Percentiles rank a stretch among this genome's conserved stretches.
phyloP scores from a whole-genome alignment of 1,140 invertebrate genomes.

The Nautilus pompilius region DNA sequence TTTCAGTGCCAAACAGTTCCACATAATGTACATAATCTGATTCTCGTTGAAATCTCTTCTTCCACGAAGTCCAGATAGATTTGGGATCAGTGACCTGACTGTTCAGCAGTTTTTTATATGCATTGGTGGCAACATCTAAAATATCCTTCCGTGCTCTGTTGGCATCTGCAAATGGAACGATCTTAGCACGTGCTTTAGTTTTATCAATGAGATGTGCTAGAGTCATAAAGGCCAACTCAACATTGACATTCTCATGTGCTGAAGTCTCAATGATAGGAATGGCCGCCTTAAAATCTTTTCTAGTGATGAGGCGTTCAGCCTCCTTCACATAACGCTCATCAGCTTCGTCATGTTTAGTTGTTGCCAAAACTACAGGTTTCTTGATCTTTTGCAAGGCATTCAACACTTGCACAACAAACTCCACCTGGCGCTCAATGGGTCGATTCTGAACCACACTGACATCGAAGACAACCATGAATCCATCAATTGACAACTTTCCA shows the following conservation, averaged over 20 bases:
- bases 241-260: conserved; percentile 94
- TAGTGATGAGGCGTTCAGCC: conserved; percentile 79
- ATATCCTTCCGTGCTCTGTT: conserved; percentile 81
- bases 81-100: conserved; percentile 70
- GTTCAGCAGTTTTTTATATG: conserved; percentile 40
- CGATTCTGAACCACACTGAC: conserved; percentile 82
- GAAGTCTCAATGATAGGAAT: conserved; percentile 93
- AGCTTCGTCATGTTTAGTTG: conserved; percentile 94
- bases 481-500: conserved; percentile 89
- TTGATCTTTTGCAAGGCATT: conserved; percentile 62
- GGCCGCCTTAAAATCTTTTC: conserved; percentile 85
- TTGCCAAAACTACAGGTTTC: conserved; percentile 91
- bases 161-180: conserved; percentile 84
- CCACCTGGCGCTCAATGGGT: conserved; percentile 68
- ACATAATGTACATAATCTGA: conserved; percentile 89
- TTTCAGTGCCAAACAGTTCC: conserved; percentile 84
- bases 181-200: conserved; percentile 64
- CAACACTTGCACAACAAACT: conserved; percentile 47
- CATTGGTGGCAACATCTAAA: conserved; percentile 65
- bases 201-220: conserved; percentile 89
- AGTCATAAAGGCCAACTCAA: conserved; percentile 88
- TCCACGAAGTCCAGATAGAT: conserved; percentile 79
- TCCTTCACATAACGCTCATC: conserved; percentile 84
- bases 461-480: conserved; percentile 94
- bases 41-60: conserved; percentile 80